Base-by-base conservation (phyloP, 1,140 invertebrate genomes). In the Bombus terrestris region DNA sequence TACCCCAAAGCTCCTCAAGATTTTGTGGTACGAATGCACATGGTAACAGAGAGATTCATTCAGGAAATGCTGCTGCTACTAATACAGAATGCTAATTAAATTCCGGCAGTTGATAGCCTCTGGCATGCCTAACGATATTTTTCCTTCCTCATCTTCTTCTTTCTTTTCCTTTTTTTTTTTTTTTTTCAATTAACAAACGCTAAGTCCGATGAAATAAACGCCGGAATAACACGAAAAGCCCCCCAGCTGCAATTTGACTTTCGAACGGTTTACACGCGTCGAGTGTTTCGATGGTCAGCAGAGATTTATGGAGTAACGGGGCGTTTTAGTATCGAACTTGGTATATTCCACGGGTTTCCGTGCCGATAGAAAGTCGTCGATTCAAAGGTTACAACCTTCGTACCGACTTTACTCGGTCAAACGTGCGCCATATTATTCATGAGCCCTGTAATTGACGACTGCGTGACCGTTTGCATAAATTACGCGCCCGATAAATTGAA, bases 401-500 rank as follows among this genome's bases (percentile, higher is more conserved):
- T 53, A 15, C 53, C 76, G 28, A 13, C 43, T 32, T 64, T 72
- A 32, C 76, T 64, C 83, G 76, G 76, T 80, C 77, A 72, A 72
- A 80, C 77, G 66, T 53, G 77, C 75, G 6, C 25, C 47, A 18
- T 72, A 41, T 73, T 73, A 80, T 85, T 85, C 83, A 78, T 64
- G 39, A 85, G 59, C 28, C 57, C 47, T 73, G 78, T 80, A 85
- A 85, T 85, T 85, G 83, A 59, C 75, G 82, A 41, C 62, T 62
- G 77, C 75, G 83, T 80, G 78, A 85, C 68, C 75, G 83, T 71
- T 72, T 72, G 83, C 83, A 80, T 85, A 85, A 85, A 85, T 85
- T 85, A 85, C 43, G 13, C 68, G 53, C 5, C 59, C 64, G 68
- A 80, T 72, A 80, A 85, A 80, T 85, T 80, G 76, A 85, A 85